Conservation (phyloP, 64 coral and sea anemone genomes). For the Stylophora pistillata region DNA sequence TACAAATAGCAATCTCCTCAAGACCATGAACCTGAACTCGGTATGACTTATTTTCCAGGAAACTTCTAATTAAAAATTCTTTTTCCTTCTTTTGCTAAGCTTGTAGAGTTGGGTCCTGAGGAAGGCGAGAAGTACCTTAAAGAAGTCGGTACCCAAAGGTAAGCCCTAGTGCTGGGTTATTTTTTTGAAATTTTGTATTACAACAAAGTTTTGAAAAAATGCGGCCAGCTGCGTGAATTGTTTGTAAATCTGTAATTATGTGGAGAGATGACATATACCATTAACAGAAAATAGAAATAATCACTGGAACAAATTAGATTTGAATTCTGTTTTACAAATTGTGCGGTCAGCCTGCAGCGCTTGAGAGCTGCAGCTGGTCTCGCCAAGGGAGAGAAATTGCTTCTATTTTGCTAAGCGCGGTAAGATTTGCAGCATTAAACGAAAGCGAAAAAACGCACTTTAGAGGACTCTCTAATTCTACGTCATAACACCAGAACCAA, state of each 20-base stretch:
- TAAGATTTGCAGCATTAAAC: background rate
- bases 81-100: constrained; percentile 39
- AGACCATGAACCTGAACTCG: too few species aligned
- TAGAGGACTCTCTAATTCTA: too few species aligned
- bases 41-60: too few species aligned
- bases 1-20: too few species aligned
- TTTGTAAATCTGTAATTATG: too few species aligned
- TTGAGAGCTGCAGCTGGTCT: too few species aligned
- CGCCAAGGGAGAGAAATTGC: background rate
- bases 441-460: background rate
- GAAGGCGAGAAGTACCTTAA: constrained; percentile 79
- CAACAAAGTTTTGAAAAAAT: background rate
- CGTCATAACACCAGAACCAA: background rate
- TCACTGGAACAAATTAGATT: background rate
- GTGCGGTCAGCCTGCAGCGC: too few species aligned
- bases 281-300: background rate
- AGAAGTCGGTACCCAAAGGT: constrained; percentile 83
- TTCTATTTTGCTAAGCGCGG: background rate
- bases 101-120: constrained; percentile 81
- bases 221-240: background rate
- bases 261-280: background rate
- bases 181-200: background rate
- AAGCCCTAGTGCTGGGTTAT: background rate
- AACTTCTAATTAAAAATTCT: background rate
- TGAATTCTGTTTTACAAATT: too few species aligned